Conservation (phyloP, 2,888 invertebrate genomes). For the Tachina lurida region DNA sequence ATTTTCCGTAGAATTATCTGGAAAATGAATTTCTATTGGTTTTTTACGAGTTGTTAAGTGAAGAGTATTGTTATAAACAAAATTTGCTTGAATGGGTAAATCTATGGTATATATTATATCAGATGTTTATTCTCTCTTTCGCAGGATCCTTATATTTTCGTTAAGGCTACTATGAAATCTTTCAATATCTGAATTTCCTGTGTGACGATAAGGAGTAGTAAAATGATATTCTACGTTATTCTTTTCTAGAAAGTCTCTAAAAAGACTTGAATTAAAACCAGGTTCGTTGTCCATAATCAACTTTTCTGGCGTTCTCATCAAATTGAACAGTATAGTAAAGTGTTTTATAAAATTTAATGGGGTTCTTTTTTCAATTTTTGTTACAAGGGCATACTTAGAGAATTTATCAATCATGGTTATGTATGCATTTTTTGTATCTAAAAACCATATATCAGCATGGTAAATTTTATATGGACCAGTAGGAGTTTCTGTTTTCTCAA, state of each 20-base stretch:
- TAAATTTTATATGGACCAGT: not conserved
- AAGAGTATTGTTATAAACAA: too few relatives aligned
- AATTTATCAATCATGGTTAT: not conserved
- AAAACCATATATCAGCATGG: not conserved
- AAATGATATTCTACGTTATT: not conserved
- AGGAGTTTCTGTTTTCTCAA: slow-evolving; percentile 1
- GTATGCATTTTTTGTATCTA: not conserved
- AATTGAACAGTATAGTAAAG: not conserved
- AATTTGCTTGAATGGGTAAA: too few relatives aligned
- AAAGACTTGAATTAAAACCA: not conserved
- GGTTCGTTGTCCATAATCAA: not conserved
- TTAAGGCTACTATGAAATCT: not conserved
- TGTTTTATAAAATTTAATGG: not conserved
- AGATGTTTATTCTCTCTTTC: too few relatives aligned
- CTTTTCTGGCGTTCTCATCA: slow-evolving; percentile 2
- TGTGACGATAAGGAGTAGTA: not conserved
- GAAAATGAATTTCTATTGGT: too few relatives aligned
- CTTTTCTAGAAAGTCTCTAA: not conserved
- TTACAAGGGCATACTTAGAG: not conserved
- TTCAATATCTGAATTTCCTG: not conserved
- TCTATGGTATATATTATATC: too few relatives aligned
- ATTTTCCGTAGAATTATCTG: too few relatives aligned
- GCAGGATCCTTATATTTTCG: too few relatives aligned
- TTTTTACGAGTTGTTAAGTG: too few relatives aligned
- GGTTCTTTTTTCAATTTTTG: not conserved